Evolutionary conservation across 2,113 vertebrate genomes (phyloP).

Genomic region (Plestiodon gilberti): DNA sequence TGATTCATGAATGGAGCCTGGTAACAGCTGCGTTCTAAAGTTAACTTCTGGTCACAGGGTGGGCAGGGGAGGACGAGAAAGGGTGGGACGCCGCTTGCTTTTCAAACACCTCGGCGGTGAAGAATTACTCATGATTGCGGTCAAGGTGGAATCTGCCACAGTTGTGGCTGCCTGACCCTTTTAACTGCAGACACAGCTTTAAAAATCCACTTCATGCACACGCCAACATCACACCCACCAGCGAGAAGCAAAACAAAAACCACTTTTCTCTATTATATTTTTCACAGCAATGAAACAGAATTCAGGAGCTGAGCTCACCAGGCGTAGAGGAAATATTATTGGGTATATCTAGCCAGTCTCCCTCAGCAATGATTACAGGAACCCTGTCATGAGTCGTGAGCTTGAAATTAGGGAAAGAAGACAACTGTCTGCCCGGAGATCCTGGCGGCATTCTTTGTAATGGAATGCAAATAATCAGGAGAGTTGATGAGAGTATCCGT

Average conservation of each 20-base stretch:
- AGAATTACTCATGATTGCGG: fast-evolving
- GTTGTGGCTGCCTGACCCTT: fast-evolving
- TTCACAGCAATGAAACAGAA: not conserved
- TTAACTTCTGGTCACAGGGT: too few species aligned
- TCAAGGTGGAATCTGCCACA: fast-evolving
- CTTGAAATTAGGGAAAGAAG: not conserved
- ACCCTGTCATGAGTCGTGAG: not conserved
- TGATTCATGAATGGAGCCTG: not conserved
- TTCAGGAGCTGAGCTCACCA: not conserved
- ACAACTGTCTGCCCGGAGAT: not conserved
- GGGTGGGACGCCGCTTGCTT: not conserved
- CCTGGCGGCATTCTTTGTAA: not conserved
- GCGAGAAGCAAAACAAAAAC: not conserved
- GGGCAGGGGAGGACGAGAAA: not conserved
- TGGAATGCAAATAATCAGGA: not conserved
- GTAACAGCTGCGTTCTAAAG: not conserved
- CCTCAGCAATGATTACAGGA: too few species aligned
- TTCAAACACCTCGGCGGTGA: not conserved
- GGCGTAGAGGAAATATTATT: not conserved
- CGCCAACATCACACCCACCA: too few species aligned
- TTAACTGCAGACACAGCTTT: not conserved
- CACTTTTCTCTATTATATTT: not conserved
- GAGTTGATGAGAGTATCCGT: too few species aligned
- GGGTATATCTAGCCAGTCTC: not conserved
- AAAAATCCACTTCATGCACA: not conserved